Evolutionary conservation across 2,888 invertebrate species (phyloP).

Genomic region (Hydraecia micacea): DNA sequence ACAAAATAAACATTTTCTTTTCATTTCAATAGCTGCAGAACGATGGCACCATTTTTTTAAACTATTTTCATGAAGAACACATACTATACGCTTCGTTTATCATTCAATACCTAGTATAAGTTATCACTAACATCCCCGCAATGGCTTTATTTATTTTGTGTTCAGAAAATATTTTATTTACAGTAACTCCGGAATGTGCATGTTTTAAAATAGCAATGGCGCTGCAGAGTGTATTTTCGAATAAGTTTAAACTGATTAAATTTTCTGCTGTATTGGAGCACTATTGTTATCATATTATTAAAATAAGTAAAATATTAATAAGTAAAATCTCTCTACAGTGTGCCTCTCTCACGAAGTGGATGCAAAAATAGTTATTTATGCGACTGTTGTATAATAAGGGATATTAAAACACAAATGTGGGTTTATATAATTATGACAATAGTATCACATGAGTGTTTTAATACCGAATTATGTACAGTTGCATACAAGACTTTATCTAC

Average conservation of each 20-base stretch:
- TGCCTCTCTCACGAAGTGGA: neutral
- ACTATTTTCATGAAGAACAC: neutral
- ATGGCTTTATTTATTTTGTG: neutral
- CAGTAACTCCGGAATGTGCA: neutral
- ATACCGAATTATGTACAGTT: no score
- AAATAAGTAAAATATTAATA: neutral
- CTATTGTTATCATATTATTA: neutral
- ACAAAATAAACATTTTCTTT: no score
- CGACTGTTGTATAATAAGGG: no score
- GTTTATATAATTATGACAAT: no score
- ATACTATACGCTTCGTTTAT: neutral
- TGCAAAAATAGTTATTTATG: neutral
- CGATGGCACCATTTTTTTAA: no score
- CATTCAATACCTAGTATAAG: neutral
- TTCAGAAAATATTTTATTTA: neutral
- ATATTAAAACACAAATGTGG: no score
- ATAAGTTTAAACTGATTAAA: constrained; percentile 13
- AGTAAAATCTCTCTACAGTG: neutral
- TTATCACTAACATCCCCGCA: neutral
- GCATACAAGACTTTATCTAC: no score
- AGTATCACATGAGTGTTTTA: no score
- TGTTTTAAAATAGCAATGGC: constrained; percentile 11
- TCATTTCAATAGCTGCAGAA: no score
- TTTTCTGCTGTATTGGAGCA: constrained; percentile 6
- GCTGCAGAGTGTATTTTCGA: neutral